Evolutionary conservation across 2,888 invertebrate species (phyloP).

Genomic region (Clostera curtula): DNA sequence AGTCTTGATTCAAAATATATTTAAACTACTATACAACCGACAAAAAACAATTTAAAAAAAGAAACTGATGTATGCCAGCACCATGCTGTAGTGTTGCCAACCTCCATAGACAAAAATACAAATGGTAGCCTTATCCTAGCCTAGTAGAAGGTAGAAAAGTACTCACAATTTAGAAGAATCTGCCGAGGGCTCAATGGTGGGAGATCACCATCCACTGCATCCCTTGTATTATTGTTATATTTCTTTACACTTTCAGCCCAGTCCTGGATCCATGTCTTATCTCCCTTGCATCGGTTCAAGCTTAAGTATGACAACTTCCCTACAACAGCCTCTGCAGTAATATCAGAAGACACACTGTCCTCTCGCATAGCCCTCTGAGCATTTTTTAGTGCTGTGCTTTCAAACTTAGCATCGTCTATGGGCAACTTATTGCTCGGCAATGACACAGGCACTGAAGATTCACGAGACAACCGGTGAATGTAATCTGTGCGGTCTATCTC

Average conservation of each 20-base stretch:
- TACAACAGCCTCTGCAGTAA: slow-evolving; percentile 52
- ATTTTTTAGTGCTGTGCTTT: slow-evolving; percentile 54
- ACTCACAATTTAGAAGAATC: too few relatives aligned
- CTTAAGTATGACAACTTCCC: slow-evolving; percentile 63
- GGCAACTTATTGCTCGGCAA: slow-evolving; percentile 45
- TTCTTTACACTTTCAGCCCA: slow-evolving; percentile 78
- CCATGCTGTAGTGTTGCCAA: too few relatives aligned
- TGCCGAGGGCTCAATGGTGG: slow-evolving; percentile 62
- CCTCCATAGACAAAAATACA: too few relatives aligned
- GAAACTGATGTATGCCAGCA: slow-evolving; percentile 56
- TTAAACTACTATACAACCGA: too few relatives aligned
- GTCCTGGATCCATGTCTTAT: slow-evolving; percentile 77
- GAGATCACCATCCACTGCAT: slow-evolving; percentile 38
- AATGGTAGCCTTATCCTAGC: too few relatives aligned
- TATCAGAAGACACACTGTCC: slow-evolving; percentile 37
- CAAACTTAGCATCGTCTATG: slow-evolving; percentile 48
- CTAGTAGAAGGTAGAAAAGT: too few relatives aligned
- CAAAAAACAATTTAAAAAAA: slow-evolving; percentile 5
- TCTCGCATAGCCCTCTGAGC: slow-evolving; percentile 53
- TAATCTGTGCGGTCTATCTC: slow-evolving; percentile 80
- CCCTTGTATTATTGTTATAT: slow-evolving; percentile 57
- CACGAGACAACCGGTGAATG: slow-evolving; percentile 59
- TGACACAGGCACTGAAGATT: slow-evolving; percentile 61
- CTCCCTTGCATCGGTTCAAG: slow-evolving; percentile 65
- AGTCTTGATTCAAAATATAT: too few relatives aligned